These are phyloP conservation scores for Fundulus diaphanus DNA, from an alignment of 2,797 vertebrate species.

Conservation along the genomic window DNA sequence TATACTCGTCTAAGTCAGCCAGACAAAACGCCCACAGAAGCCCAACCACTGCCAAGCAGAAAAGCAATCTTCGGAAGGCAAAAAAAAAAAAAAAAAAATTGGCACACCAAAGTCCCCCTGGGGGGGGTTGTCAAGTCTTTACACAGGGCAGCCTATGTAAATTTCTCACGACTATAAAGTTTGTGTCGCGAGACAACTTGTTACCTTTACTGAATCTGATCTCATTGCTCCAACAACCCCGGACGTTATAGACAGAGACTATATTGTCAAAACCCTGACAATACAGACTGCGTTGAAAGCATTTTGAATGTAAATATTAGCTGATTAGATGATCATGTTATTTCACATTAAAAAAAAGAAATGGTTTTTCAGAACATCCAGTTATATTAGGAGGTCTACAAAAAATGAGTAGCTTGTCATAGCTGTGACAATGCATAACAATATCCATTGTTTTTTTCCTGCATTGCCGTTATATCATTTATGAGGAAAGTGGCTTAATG, in stretches of 20 bases:
- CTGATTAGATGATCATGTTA: background rate
- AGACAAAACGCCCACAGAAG: slow-evolving; percentile 2
- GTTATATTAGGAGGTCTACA: background rate
- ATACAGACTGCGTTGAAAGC: background rate
- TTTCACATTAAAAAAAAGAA: background rate
- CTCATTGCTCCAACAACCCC: background rate
- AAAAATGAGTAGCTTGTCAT: background rate
- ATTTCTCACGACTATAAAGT: background rate
- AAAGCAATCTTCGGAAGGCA: too few relatives aligned
- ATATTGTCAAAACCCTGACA: too few relatives aligned
- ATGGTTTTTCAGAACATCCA: background rate
- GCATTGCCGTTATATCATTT: too few relatives aligned
- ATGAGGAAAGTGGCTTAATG: background rate
- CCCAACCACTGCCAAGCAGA: background rate
- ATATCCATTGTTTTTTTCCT: background rate
- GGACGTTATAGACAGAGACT: too few relatives aligned
- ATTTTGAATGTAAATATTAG: background rate
- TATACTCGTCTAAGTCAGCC: background rate
- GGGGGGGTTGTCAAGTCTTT: background rate
- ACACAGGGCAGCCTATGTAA: background rate
- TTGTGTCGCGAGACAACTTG: background rate
- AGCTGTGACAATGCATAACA: background rate
- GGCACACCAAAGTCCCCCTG: too few relatives aligned
- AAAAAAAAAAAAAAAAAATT: background rate
- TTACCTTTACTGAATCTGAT: background rate